A percentile compares a stretch with the other conserved stretches of the same genome.
Conservation (phyloP, 2,888 invertebrate genomes). For the Athalia circularis region DNA sequence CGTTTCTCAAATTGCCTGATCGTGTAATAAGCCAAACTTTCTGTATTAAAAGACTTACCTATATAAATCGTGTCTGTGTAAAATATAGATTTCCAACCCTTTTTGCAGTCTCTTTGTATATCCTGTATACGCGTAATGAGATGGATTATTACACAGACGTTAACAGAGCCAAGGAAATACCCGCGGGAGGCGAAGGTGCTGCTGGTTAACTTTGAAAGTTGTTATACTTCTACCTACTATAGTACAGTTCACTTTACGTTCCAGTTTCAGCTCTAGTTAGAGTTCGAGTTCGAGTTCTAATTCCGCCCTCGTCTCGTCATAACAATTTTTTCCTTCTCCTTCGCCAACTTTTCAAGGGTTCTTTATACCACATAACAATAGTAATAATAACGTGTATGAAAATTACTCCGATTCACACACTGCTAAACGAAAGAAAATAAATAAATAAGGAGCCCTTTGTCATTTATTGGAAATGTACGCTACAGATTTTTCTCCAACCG, state of each 20-base stretch:
- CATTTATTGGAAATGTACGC: too few relatives aligned
- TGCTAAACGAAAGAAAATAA: too few relatives aligned
- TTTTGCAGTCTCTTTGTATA: background rate
- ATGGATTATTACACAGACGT: background rate
- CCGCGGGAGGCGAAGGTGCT: background rate
- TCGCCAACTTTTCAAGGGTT: too few relatives aligned
- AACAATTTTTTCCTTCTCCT: background rate
- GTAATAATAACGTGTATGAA: too few relatives aligned
- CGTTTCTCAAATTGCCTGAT: too few relatives aligned
- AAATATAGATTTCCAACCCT: background rate
- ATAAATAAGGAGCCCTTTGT: too few relatives aligned
- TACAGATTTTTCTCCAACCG: too few relatives aligned
- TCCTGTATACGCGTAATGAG: background rate
- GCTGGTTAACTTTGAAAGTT: background rate
- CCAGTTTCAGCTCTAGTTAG: slow-evolving; percentile 16
- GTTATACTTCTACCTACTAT: background rate
- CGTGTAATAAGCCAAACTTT: too few relatives aligned
- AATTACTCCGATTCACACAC: too few relatives aligned
- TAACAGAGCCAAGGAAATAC: background rate
- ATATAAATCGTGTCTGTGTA: too few relatives aligned
- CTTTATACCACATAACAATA: too few relatives aligned
- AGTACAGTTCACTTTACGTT: slow-evolving; percentile 10
- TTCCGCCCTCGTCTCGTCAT: background rate
- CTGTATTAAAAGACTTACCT: too few relatives aligned
- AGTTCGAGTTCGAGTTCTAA: slow-evolving; percentile 18